phyloP scores from a whole-genome alignment of 1,140 invertebrate species.

The Condylostylus longicornis region DNA sequence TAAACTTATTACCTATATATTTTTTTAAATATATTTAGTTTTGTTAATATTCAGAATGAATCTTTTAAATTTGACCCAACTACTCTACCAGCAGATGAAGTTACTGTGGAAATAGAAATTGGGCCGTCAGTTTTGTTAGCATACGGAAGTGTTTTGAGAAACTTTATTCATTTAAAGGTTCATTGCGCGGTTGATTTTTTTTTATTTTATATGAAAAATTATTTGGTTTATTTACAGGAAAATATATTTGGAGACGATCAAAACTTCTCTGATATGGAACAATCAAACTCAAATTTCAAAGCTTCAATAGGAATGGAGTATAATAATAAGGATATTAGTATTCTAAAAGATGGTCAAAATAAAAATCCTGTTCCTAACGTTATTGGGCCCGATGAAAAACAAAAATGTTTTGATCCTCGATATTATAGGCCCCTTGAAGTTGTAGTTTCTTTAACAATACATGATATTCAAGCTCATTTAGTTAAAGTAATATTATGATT shows the following conservation, averaged over 20 bases:
- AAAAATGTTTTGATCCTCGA: conserved; percentile 63
- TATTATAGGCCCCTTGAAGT: conserved; percentile 80
- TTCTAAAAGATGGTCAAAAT: conserved; percentile 31
- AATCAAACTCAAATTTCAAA: conserved; percentile 31
- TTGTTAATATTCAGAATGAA: no score
- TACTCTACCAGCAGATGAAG: conserved; percentile 65
- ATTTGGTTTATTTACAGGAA: conserved; percentile 47
- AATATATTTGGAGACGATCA: conserved; percentile 95
- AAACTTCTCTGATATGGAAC: conserved; percentile 82
- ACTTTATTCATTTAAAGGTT: conserved; percentile 77
- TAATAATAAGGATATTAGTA: conserved; percentile 26
- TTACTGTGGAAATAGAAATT: conserved; percentile 82
- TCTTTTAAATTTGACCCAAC: conserved; percentile 72
- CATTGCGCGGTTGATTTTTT: conserved; percentile 5
- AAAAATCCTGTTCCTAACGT: conserved; percentile 41
- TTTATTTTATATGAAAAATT: neutral
- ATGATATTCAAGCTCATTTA: conserved; percentile 87
- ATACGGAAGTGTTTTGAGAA: conserved; percentile 77
- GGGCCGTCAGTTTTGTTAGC: conserved; percentile 77
- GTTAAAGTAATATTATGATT: conserved; percentile 43
- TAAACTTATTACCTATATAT: no score
- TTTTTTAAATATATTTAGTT: no score
- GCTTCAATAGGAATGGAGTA: conserved; percentile 10
- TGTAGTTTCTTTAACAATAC: conserved; percentile 82
- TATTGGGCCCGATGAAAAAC: conserved; percentile 37